phyloP scores from a whole-genome alignment of 1,140 invertebrate species.

The Drosophila ohnishii region DNA sequence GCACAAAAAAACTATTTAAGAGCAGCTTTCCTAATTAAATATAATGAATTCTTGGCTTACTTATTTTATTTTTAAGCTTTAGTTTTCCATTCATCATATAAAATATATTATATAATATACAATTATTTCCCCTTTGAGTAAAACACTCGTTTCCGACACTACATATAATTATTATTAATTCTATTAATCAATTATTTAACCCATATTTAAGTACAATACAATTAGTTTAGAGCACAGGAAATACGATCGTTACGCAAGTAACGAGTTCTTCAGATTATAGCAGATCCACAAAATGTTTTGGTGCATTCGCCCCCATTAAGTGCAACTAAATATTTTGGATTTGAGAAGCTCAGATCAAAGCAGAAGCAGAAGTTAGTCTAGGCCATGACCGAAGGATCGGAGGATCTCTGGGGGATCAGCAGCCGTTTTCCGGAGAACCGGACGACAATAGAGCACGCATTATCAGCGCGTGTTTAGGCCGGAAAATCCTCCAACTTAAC shows the following conservation, averaged over 20 bases:
- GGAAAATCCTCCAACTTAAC: conserved; percentile 74
- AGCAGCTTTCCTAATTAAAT: too few species aligned
- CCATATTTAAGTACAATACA: background rate
- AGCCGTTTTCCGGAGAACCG: conserved; percentile 33
- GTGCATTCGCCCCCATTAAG: conserved; percentile 47
- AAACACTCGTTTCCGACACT: too few species aligned
- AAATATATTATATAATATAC: too few species aligned
- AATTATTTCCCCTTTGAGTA: too few species aligned
- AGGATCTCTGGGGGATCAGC: conserved; percentile 42
- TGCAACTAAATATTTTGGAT: conserved; percentile 69
- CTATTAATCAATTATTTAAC: background rate
- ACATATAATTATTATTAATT: too few species aligned
- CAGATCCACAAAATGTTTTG: conserved; percentile 47
- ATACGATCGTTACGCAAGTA: background rate
- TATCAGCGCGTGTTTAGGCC: conserved; percentile 69
- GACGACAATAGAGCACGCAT: conserved; percentile 30
- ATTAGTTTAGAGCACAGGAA: background rate
- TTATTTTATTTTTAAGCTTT: too few species aligned
- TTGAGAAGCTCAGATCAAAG: conserved; percentile 47
- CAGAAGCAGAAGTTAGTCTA: conserved; percentile 58
- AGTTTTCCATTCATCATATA: background rate
- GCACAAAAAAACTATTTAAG: too few species aligned
- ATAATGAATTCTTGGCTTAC: too few species aligned
- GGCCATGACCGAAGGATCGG: conserved; percentile 23
- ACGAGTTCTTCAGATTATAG: background rate